Conservation (phyloP, 53 echinoderm and acorn worm species). For the Paracentrotus lividus region DNA sequence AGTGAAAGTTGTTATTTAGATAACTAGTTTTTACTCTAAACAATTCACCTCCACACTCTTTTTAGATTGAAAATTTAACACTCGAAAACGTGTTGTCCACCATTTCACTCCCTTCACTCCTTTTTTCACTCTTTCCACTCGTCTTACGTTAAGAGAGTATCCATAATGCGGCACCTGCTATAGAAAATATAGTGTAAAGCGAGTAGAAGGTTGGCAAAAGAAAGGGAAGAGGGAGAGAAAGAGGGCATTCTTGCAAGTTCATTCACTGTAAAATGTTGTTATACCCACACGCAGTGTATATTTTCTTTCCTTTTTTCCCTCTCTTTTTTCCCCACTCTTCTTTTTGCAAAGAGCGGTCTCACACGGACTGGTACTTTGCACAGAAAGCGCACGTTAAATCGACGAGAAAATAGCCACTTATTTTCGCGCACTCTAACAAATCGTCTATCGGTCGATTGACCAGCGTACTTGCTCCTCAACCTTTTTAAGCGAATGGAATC, state of each 20-base stretch:
- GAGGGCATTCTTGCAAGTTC: not conserved
- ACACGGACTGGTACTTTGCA: constrained; percentile 34
- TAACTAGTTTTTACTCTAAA: too few species aligned
- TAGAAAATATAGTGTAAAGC: too few species aligned
- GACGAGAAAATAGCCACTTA: constrained; percentile 57
- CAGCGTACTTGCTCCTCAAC: constrained; percentile 12
- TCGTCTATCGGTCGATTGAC: constrained; percentile 55
- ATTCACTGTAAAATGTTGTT: constrained; percentile 23
- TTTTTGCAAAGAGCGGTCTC: constrained; percentile 34
- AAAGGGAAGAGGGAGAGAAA: not conserved
- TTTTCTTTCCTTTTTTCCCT: not conserved
- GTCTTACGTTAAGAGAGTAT: too few species aligned
- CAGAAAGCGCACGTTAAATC: constrained; percentile 43
- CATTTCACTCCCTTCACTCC: too few species aligned
- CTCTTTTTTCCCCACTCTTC: not conserved
- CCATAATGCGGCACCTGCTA: too few species aligned
- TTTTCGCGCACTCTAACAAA: constrained; percentile 56
- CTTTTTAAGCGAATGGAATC: constrained; percentile 71
- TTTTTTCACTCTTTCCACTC: too few species aligned
- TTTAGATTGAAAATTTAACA: too few species aligned
- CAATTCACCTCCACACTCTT: too few species aligned
- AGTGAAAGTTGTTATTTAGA: too few species aligned
- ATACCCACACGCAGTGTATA: constrained; percentile 16
- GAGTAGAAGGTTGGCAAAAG: not conserved
- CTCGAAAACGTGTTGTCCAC: too few species aligned